Evolutionary conservation across 2,797 vertebrate genomes (phyloP).

Genomic region (Heliangelus exortis): DNA sequence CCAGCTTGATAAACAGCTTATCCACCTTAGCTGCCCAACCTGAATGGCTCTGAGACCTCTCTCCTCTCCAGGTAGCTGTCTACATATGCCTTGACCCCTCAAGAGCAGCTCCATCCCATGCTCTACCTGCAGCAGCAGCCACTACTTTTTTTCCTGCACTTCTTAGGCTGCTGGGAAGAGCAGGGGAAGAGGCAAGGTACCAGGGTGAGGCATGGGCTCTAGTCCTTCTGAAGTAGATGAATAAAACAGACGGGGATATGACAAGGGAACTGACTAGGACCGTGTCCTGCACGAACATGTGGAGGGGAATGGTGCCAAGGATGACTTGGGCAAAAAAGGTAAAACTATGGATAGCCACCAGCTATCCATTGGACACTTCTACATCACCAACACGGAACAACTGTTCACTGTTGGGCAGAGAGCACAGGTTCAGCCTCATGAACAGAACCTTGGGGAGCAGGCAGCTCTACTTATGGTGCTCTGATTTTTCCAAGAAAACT

Average conservation of each 20-base stretch:
- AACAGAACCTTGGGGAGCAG: no score
- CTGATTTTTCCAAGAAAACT: no score
- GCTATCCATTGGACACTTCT: no score
- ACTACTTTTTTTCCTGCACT: not conserved
- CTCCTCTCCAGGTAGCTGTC: not conserved
- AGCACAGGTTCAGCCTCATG: no score
- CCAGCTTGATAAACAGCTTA: not conserved
- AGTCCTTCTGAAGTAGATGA: not conserved
- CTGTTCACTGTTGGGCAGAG: no score
- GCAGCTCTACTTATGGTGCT: no score
- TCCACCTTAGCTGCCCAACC: not conserved
- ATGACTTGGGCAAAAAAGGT: not conserved
- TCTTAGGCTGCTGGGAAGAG: not conserved
- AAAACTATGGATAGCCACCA: no score
- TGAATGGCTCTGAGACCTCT: not conserved
- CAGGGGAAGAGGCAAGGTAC: not conserved
- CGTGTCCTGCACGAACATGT: accelerated
- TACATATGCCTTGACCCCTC: not conserved
- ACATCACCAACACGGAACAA: no score
- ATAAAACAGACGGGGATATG: not conserved
- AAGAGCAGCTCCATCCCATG: not conserved
- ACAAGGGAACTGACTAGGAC: not conserved
- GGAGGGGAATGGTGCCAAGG: not conserved
- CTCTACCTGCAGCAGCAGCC: not conserved
- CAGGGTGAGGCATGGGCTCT: accelerated